Evolutionary conservation across 2,797 vertebrate species (phyloP).

Genomic region (Coregonus ussuriensis): DNA sequence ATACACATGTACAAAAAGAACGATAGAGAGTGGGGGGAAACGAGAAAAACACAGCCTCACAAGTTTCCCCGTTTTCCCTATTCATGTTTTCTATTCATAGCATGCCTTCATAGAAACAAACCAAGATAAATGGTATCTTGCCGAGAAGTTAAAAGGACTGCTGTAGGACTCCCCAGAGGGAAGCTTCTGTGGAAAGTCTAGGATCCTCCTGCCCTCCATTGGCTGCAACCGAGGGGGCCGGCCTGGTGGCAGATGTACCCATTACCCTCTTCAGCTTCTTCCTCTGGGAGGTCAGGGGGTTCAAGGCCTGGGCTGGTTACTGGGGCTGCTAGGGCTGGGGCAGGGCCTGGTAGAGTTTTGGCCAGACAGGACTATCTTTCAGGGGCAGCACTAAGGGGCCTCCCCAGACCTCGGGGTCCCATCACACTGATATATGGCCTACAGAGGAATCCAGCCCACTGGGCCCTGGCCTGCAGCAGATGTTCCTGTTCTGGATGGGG

Average conservation of each 20-base stretch:
- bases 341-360: constrained; percentile 18
- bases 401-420: constrained; percentile 23
- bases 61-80: constrained; percentile 26
- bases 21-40: neutral
- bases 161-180: constrained; percentile 37
- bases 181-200: constrained; percentile 32
- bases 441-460: constrained; percentile 11
- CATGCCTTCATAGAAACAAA: constrained; percentile 18
- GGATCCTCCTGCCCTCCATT: constrained; percentile 23
- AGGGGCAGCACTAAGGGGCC: constrained; percentile 5
- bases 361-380: constrained; percentile 39
- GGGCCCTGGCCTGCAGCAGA: constrained; percentile 14
- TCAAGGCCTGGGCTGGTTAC: constrained; percentile 19
- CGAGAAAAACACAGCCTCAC: constrained; percentile 9
- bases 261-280: constrained; percentile 17
- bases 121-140: constrained; percentile 28
- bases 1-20: constrained; percentile 15
- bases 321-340: neutral
- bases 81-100: constrained; percentile 36
- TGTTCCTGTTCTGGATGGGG: constrained; percentile 10
- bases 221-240: constrained; percentile 29
- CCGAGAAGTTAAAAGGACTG: constrained; percentile 51
- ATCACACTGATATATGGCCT: constrained; percentile 29
- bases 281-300: constrained; percentile 42
- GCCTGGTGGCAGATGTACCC: neutral